Evolutionary conservation across 2,888 invertebrate genomes (phyloP), one percentile per base, ranked within the genome.

Genomic region (Rhyacophila evoluta): DNA sequence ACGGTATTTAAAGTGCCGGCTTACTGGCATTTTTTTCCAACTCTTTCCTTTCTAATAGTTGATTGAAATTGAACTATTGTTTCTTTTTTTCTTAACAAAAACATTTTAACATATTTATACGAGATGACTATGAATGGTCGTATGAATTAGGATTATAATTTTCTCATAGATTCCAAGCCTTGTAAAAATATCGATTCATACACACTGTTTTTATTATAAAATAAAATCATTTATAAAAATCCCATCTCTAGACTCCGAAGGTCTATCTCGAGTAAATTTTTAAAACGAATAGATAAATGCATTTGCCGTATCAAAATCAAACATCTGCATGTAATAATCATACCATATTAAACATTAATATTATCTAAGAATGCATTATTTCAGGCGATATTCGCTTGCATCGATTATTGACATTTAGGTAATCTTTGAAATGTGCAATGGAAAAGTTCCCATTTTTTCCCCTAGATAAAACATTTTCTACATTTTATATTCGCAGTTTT

Each of bases 281-380:
- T 75, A 74, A 77, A 81, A 79, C 79, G 72, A 55, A 74, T 76
- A 81, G 81, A 81, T 81, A 81, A 81, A 79, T 79, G 71, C 38
- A 69, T 74, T 29, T 33, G n/a, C 33, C 28, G 33, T 25, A 39
- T 73, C 76, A 78, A 68, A 81, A 78, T 19, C n/a, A 41, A 27
- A 29, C 79, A 79, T 74, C 37, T 77, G 38, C 75, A 19, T 39
- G 25, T 19, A 19, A 19, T 1, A 8, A 10, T 0, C 19, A 55
- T 73, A 11, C 27, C 27, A 38, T 25, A 12, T 27, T 73, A 12
- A 6, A 73, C 25, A 10, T 41, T 41, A 41, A 19, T 39, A 55
- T 27, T 73, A 39, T 28, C 39, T 27, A 25, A 27, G n/a, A 25
- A 27, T 10, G 19, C 0, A 8, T 19, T 25, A 2, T 19, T 55